Conservation (phyloP, 1,140 invertebrate species). For the Drosophila cardini region DNA sequence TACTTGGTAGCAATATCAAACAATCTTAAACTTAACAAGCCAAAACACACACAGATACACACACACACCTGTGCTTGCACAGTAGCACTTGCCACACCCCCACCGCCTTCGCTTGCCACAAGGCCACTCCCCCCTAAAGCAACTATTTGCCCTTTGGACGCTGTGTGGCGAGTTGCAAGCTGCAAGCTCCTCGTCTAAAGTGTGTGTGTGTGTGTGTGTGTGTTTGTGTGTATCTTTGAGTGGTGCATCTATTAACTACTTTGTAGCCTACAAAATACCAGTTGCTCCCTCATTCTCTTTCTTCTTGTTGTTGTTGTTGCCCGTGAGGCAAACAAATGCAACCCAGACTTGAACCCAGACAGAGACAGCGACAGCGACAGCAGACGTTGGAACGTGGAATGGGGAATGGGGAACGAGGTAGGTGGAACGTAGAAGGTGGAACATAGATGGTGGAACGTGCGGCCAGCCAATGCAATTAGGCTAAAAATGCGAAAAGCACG, state of each 20-base stretch:
- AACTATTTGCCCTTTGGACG: slow-evolving; percentile 53
- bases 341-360: too few species aligned
- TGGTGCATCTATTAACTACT: slow-evolving; percentile 68
- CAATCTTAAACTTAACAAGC: slow-evolving; percentile 82
- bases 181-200: slow-evolving; percentile 28
- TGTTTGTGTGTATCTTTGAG: slow-evolving; percentile 34
- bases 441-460: slow-evolving; percentile 58
- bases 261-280: slow-evolving; percentile 68
- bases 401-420: too few species aligned
- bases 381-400: slow-evolving; percentile 54
- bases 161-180: slow-evolving; percentile 57
- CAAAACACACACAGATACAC: slow-evolving; percentile 68
- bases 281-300: slow-evolving; percentile 65
- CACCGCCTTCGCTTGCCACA: slow-evolving; percentile 12
- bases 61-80: slow-evolving; percentile 9
- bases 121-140: slow-evolving; percentile 23
- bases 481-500: slow-evolving; percentile 77
- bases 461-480: slow-evolving; percentile 78
- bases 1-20: slow-evolving; percentile 64
- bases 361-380: slow-evolving; percentile 10
- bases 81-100: slow-evolving; percentile 9
- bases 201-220: slow-evolving; percentile 18
- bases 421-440: too few species aligned
- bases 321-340: slow-evolving; percentile 64
- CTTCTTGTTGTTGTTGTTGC: slow-evolving; percentile 31